A percentile compares a stretch with the other conserved stretches of the same genome.
These are phyloP conservation scores for Zosterops borbonicus DNA, from an alignment of 2,113 vertebrate species.

Conservation along the genomic window DNA sequence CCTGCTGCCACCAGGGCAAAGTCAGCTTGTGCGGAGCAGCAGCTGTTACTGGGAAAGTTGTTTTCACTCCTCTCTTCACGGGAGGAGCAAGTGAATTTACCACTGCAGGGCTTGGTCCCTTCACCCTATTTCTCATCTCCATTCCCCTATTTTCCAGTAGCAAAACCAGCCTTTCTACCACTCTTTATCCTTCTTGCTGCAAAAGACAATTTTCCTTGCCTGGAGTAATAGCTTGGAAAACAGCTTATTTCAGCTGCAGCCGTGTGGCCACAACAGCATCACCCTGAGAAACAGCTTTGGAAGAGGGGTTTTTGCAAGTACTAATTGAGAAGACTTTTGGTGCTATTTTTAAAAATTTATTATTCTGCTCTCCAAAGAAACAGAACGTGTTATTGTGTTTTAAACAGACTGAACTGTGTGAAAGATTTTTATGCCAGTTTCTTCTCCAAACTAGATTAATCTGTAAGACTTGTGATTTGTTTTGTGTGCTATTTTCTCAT, in stretches of 20 bases:
- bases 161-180: background rate
- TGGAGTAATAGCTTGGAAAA: background rate
- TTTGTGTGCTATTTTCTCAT: background rate
- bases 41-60: background rate
- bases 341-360: background rate
- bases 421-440: background rate
- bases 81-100: background rate
- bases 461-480: background rate
- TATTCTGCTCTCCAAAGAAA: background rate
- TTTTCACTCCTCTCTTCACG: background rate
- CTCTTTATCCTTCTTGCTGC: background rate
- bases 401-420: background rate
- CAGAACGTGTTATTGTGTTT: background rate
- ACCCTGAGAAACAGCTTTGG: background rate
- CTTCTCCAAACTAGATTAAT: background rate
- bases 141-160: no score
- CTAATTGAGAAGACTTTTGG: background rate
- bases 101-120: background rate
- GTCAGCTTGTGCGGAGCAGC: fast-evolving
- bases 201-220: background rate
- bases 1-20: background rate
- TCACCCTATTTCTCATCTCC: background rate
- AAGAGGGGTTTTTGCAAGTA: background rate
- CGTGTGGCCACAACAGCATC: background rate
- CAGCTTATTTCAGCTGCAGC: background rate